phyloP scores from a whole-genome alignment of 2,888 invertebrate genomes.

The Ametastegia equiseti region DNA sequence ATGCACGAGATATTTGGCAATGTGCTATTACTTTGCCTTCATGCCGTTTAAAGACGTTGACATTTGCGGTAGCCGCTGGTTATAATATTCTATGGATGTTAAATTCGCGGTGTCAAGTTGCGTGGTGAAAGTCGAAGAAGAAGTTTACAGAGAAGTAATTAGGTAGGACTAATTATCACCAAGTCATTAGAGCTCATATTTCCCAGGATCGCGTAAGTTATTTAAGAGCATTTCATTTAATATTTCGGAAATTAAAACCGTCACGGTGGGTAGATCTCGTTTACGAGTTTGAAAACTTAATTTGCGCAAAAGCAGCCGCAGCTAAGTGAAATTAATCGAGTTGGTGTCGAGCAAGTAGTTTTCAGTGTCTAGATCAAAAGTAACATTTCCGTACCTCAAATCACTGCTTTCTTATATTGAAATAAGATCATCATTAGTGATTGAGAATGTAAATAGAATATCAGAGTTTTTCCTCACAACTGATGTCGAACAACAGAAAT shows the following conservation, averaged over 20 bases:
- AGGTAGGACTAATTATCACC: conserved; percentile 8
- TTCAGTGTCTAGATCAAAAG: background rate
- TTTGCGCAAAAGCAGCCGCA: background rate
- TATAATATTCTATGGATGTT: background rate
- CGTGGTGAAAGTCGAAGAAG: conserved; percentile 4
- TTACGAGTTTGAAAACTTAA: background rate
- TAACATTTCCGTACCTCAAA: background rate
- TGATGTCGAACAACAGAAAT: too few species aligned
- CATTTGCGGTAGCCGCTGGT: background rate
- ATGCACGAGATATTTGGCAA: background rate
- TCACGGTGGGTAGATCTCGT: background rate
- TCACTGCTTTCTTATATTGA: background rate
- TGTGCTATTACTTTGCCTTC: too few species aligned
- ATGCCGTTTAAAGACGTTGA: background rate
- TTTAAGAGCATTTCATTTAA: background rate
- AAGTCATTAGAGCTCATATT: background rate
- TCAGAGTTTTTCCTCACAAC: too few species aligned
- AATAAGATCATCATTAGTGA: background rate
- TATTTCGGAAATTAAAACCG: background rate
- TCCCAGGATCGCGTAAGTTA: background rate
- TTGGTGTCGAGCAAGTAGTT: background rate
- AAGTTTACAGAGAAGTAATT: background rate
- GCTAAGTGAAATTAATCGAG: conserved; percentile 25
- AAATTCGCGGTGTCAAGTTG: background rate
- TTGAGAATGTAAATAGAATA: background rate